These are phyloP conservation scores for Heliangelus exortis DNA, from an alignment of 2,797 vertebrate species.

Conservation along the genomic window DNA sequence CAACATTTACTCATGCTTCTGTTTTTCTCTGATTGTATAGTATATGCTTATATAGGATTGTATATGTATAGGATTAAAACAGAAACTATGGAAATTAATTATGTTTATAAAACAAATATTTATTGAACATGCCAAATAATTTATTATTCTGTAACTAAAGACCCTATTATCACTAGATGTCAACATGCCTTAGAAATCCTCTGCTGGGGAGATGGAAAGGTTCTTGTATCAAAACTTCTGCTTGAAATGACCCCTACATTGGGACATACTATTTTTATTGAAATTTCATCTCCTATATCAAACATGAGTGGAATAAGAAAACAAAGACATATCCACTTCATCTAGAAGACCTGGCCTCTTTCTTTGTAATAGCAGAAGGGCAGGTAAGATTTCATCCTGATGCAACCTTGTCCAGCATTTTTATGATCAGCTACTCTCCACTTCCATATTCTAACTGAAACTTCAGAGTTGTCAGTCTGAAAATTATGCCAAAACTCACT, in stretches of 20 bases:
- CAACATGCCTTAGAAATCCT: neutral
- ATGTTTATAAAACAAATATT: conserved; percentile 45
- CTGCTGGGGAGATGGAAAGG: neutral
- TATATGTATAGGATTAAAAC: neutral
- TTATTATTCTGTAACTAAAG: conserved; percentile 8
- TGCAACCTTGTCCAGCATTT: neutral
- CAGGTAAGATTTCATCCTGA: neutral
- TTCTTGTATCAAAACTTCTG: neutral
- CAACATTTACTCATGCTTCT: conserved; percentile 56
- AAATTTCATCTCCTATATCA: neutral
- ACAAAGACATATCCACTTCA: neutral
- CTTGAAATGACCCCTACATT: neutral
- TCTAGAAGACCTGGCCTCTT: neutral
- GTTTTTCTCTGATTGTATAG: conserved; percentile 19
- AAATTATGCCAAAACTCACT: neutral
- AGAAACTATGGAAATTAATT: conserved; percentile 53
- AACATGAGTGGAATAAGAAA: neutral
- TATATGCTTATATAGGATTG: neutral
- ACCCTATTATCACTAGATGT: neutral
- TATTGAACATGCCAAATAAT: neutral
- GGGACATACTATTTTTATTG: neutral
- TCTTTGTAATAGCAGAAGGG: neutral
- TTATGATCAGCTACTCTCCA: neutral
- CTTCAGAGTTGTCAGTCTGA: neutral
- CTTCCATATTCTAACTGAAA: neutral